These are phyloP conservation scores for Apodemia hepburni DNA, from an alignment of 2,888 invertebrate species.

Conservation along the genomic window DNA sequence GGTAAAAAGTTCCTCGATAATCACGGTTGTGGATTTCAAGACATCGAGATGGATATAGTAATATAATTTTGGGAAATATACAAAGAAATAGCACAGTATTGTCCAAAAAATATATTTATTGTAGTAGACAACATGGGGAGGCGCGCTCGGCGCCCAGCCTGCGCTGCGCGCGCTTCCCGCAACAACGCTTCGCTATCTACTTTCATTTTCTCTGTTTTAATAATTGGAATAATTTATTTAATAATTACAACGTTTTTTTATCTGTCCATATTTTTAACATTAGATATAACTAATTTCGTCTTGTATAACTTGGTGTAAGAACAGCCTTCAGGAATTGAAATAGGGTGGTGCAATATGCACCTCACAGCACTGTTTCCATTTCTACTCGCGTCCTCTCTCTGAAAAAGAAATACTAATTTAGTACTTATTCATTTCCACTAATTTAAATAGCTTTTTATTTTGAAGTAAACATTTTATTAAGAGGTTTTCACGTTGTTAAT, in stretches of 20 bases:
- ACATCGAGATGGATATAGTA: no score
- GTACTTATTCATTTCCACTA: no score
- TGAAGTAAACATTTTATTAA: no score
- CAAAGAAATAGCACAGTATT: constrained; percentile 51
- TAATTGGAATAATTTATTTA: constrained; percentile 82
- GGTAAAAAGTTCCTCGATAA: no score
- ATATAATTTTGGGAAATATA: neutral
- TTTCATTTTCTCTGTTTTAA: constrained; percentile 75
- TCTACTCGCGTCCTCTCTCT: constrained; percentile 86
- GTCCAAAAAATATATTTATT: constrained; percentile 80
- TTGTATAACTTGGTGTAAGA: constrained; percentile 81
- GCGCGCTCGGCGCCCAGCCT: constrained; percentile 74
- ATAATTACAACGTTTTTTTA: constrained; percentile 80
- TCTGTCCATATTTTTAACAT: constrained; percentile 76
- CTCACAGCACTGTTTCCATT: constrained; percentile 96
- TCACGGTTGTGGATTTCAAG: no score
- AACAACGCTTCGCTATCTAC: constrained; percentile 78
- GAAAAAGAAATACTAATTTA: no score
- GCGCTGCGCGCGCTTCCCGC: constrained; percentile 73
- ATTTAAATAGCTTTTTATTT: no score
- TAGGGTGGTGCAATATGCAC: constrained; percentile 73
- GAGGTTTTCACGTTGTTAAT: no score
- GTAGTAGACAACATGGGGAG: constrained; percentile 77
- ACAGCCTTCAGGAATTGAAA: constrained; percentile 80
- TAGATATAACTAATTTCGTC: constrained; percentile 78